These are phyloP conservation scores for Aproaerema taeniolella DNA, from an alignment of 2,888 invertebrate species.

Conservation along the genomic window DNA sequence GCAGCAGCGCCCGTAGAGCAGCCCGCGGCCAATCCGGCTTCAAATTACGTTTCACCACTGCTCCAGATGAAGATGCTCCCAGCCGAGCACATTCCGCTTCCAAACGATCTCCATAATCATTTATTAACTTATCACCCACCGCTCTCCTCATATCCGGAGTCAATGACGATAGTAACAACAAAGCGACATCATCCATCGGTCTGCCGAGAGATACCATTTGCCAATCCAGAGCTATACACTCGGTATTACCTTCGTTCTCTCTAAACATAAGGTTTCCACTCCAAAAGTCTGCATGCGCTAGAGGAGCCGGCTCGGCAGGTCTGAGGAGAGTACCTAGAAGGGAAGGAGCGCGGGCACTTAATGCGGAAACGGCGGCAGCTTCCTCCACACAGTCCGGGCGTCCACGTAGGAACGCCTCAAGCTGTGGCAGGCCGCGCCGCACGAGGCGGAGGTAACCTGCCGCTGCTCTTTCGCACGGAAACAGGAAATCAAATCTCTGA, in stretches of 20 bases:
- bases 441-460: conserved; percentile 88
- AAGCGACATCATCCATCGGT: conserved; percentile 87
- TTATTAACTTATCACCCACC: conserved; percentile 80
- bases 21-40: conserved; percentile 81
- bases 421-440: conserved; percentile 85
- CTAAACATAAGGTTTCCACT: conserved; percentile 86
- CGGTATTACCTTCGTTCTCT: conserved; percentile 66
- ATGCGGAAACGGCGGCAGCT: conserved; percentile 79
- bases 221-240: conserved; percentile 87
- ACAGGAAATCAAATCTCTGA: conserved; percentile 79
- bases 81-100: conserved; percentile 78
- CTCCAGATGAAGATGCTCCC: conserved; percentile 78
- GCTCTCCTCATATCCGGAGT: conserved; percentile 82
- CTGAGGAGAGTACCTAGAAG: conserved; percentile 83
- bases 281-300: conserved; percentile 92
- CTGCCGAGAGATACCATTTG: conserved; percentile 89
- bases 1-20: conserved; percentile 83
- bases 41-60: conserved; percentile 61
- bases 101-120: conserved; percentile 83
- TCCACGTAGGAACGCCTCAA: conserved; percentile 83
- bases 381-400: conserved; percentile 80
- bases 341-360: conserved; percentile 83
- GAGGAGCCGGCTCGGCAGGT: conserved; percentile 85
- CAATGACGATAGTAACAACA: conserved; percentile 84
- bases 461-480: conserved; percentile 87